These are phyloP conservation scores for Melanostigma gelatinosum DNA, from an alignment of 2,113 vertebrate genomes.

Conservation along the genomic window DNA sequence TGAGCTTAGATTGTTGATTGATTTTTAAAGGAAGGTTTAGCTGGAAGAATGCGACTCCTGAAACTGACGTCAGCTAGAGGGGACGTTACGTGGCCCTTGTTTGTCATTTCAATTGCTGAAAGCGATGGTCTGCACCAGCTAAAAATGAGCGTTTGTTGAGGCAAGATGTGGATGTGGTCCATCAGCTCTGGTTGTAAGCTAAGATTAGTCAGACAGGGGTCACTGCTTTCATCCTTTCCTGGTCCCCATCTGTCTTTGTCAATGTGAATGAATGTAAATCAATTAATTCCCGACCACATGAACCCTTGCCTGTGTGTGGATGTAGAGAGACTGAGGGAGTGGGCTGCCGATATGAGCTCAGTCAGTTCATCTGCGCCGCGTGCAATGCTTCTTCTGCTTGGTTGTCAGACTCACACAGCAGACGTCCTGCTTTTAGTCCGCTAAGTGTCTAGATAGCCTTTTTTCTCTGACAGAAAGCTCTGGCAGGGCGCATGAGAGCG, in stretches of 20 bases:
- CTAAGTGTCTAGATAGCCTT: neutral
- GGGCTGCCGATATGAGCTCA: neutral
- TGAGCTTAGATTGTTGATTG: no score
- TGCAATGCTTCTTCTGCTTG: neutral
- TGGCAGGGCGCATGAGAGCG: neutral
- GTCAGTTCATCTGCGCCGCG: neutral
- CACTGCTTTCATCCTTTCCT: slow-evolving; percentile 39
- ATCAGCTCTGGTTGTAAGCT: slow-evolving; percentile 60
- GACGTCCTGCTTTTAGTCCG: neutral
- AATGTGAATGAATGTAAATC: neutral
- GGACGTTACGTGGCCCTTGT: no score
- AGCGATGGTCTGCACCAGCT: neutral
- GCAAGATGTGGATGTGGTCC: slow-evolving; percentile 44
- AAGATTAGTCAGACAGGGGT: slow-evolving; percentile 64
- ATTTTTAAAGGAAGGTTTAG: neutral
- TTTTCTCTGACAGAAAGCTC: neutral
- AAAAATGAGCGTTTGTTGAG: neutral
- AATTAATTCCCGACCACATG: neutral
- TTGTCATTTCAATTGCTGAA: neutral
- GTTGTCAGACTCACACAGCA: neutral
- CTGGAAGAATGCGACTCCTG: neutral
- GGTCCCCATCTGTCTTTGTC: slow-evolving; percentile 7
- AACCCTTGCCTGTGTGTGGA: neutral
- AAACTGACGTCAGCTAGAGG: neutral
- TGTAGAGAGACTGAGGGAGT: neutral